phyloP scores from a whole-genome alignment of 2,888 invertebrate genomes.

The Troglohyphantes excavatus region DNA sequence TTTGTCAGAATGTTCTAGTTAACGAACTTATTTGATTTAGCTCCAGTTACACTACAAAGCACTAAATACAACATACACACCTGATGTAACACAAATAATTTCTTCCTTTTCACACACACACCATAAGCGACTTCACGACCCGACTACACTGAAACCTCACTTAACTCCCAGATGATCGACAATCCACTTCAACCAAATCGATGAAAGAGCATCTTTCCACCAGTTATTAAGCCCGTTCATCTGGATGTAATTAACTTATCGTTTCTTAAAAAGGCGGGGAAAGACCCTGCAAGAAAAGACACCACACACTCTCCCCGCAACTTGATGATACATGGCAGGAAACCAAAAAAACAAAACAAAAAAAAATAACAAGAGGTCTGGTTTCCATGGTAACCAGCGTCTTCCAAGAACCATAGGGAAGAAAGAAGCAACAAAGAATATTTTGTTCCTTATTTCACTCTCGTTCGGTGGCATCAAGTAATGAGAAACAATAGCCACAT shows the following conservation, averaged over 20 bases:
- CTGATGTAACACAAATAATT: no score
- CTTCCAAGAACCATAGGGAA: background rate
- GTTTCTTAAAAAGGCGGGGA: constrained; percentile 38
- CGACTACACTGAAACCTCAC: background rate
- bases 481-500: constrained; percentile 75
- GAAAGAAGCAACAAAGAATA: constrained; percentile 61
- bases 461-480: constrained; percentile 69
- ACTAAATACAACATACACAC: no score
- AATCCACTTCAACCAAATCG: background rate
- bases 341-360: constrained; percentile 17
- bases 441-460: constrained; percentile 58
- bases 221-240: constrained; percentile 53
- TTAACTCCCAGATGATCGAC: background rate
- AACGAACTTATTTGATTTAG: no score
- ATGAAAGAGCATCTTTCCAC: constrained; percentile 1
- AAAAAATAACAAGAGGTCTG: constrained; percentile 33
- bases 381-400: constrained; percentile 50
- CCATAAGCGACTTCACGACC: background rate
- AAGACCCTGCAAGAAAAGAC: constrained; percentile 30
- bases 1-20: no score
- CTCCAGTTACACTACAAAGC: no score
- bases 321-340: constrained; percentile 6
- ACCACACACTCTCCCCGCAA: constrained; percentile 21
- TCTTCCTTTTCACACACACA: background rate
- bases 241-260: constrained; percentile 60